Base-by-base conservation (phyloP, 2,888 invertebrate species). In the Lasioglossum zephyrum region DNA sequence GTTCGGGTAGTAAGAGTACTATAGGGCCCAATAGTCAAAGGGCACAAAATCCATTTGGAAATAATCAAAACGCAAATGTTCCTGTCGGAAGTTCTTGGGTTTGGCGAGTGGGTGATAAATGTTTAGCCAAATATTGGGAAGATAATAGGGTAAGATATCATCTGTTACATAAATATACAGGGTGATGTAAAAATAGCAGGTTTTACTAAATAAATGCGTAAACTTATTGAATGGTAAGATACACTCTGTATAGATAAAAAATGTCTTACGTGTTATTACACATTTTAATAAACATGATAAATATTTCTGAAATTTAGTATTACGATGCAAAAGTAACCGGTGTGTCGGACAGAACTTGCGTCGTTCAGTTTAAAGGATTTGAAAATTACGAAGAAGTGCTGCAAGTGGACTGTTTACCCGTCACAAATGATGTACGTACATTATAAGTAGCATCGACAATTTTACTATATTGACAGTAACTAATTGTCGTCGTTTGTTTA, bases 81-180 rank as follows among this genome's bases (percentile, higher is more conserved):
- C 73, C 91, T 63, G 81, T 89, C 13, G 92, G 92, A 39, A 91
- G 89, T 73, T 88, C 90, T 60, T 95, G 95, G 94, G 96, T 96
- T 89, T 98, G 98, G 98, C 97, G 97, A 93, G 95, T 97, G 76
- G 98, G 98, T 18, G 98, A 98, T 94, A 96, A 97, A 85, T 98
- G 98, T 93, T 96, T 98, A 95, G 98, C 98, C 11, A 98, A 98
- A 93, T 99, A 99, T 95, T 98, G 98, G 98, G 98, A 98, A 95
- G 98, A 98, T 95, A 97, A 97, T 93, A 97, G 97, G 96, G 98
- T 98, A 94, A 96, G 96, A 41, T 41, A 70, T 70, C 39, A 39
- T 70, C 41, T 70, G 53, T 76, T 81, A 60, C 79, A 26, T 16
- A 31, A 31, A 63, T 63, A 36, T 36, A 63, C 18, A 63, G 31